Base-by-base conservation (phyloP, 1,140 invertebrate species). In the Oryctes rhinoceros region DNA sequence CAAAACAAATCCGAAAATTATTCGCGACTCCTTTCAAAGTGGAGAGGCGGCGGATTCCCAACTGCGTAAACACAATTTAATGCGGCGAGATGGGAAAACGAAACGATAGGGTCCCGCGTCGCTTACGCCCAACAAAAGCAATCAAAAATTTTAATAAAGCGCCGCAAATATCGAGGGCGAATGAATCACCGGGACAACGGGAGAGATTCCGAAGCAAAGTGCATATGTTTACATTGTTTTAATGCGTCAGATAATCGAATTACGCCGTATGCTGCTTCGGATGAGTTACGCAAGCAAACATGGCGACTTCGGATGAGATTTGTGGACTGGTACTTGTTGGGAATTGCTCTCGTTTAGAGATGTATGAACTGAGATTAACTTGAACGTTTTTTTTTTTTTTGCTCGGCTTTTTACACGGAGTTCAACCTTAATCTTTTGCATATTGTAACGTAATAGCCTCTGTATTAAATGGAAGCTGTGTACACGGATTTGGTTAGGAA, bases 71-170 rank as follows among this genome's bases (percentile, higher is more conserved):
- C 53, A 18, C 53, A 59, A 59, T 59, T 59, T 59, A 59, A 59
- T 59, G 53, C 53, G 53, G 53, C 15, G 53, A 59, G 53, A 74
- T 74, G 5, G 30, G 67, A 74, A 39, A 15, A 71, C 20, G 67
- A 74, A 20, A 74, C n/a, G 13, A 74, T 74, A 35, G 30, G 67
- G 67, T n/a, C n/a, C 13, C 67, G 67, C 67, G 37, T 37, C 20
- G 9, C 30, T 39, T 18, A 35, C 37, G 24, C 13, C 37, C 30
- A 37, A 74, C 67, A 74, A 74, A 74, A 74, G 67, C 67, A 74
- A 74, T 74, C 67, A 74, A 74, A 74, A 74, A 74, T 74, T 74
- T 74, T 74, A 74, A 74, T 74, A 74, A 74, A n/a, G 67, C 30
- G 37, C 30, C 37, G 67, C 37, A 74, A 74, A 74, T 74, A 74